These are phyloP conservation scores for Bombus picipes DNA, from an alignment of 1,140 invertebrate species.

Conservation along the genomic window DNA sequence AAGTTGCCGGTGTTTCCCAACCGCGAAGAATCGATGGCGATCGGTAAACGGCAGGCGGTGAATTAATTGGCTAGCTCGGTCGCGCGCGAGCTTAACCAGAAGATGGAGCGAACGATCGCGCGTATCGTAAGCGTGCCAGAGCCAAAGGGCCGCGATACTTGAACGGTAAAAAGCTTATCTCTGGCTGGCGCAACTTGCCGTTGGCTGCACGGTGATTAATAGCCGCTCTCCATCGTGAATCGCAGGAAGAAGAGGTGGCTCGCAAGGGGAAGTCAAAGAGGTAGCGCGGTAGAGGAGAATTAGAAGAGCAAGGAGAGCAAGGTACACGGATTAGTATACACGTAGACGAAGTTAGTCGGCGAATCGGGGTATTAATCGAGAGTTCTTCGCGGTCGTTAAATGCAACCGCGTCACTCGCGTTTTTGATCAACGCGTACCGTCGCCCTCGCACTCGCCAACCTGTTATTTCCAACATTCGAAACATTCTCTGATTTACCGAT, in stretches of 20 bases:
- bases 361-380: slow-evolving; percentile 39
- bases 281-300: too few species aligned
- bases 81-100: neutral
- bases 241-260: slow-evolving; percentile 46
- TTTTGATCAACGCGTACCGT: neutral
- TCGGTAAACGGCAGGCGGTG: slow-evolving; percentile 9
- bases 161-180: slow-evolving; percentile 64
- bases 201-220: slow-evolving; percentile 60
- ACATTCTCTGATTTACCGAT: neutral
- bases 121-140: slow-evolving; percentile 16
- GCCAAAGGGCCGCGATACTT: slow-evolving; percentile 36
- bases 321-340: slow-evolving; percentile 2
- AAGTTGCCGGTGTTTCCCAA: neutral
- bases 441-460: neutral
- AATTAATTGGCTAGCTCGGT: slow-evolving; percentile 18
- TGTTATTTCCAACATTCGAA: neutral
- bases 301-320: neutral
- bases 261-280: neutral
- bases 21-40: neutral
- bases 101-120: neutral
- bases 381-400: neutral
- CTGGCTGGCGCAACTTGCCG: slow-evolving; percentile 51
- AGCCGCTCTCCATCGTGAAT: slow-evolving; percentile 49
- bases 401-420: neutral
- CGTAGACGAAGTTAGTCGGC: slow-evolving; percentile 25